Conservation (phyloP, 2,797 vertebrate species). For the Rhinogobio ventralis region DNA sequence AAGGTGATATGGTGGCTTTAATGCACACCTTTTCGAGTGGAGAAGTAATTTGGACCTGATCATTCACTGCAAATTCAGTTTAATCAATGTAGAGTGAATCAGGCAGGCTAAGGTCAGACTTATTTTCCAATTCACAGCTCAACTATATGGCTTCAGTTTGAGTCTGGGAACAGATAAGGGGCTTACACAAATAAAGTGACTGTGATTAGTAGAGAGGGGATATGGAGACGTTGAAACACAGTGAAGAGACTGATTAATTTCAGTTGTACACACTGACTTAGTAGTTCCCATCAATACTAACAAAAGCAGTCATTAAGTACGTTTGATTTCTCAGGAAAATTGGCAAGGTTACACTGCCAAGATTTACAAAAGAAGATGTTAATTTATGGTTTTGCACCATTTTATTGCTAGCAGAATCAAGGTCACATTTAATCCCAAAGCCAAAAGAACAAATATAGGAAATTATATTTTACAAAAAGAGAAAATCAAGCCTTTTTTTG, state of each 20-base stretch:
- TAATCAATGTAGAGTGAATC: conserved; percentile 68
- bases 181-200: conserved; percentile 32
- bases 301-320: background rate
- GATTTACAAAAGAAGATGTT: background rate
- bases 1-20: conserved; percentile 80
- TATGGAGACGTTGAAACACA: background rate
- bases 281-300: background rate
- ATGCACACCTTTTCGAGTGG: conserved; percentile 72
- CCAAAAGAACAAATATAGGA: background rate
- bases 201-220: background rate
- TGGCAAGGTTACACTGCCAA: background rate
- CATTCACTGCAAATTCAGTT: conserved; percentile 72
- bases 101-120: conserved; percentile 56
- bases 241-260: background rate
- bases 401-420: background rate
- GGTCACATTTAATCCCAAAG: background rate
- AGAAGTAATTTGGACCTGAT: conserved; percentile 76
- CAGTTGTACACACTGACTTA: background rate
- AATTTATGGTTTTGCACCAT: background rate
- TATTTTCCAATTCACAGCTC: conserved; percentile 46
- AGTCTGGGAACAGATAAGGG: conserved; percentile 30
- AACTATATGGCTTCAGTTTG: conserved; percentile 32
- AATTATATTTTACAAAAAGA: background rate
- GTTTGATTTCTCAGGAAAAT: background rate
- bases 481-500: background rate